Evolutionary conservation across 2,113 vertebrate species (phyloP), one percentile per base, ranked within the genome.

Genomic region (Geococcyx californianus): DNA sequence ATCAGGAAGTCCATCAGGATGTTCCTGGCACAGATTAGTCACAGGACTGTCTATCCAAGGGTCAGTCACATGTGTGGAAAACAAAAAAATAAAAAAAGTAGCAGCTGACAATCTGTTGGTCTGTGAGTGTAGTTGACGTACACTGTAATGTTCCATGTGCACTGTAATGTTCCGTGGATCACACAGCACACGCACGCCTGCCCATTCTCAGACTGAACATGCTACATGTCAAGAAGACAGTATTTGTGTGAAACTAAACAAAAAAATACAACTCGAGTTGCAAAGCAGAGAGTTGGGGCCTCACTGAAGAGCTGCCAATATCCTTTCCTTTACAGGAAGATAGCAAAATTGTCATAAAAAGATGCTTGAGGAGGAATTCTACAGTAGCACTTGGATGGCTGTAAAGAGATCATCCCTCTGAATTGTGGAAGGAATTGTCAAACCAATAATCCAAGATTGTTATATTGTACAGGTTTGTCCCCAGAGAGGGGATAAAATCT

Each of bases 1-100:
- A 97, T 84, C 93, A 76, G 94, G 93, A 96, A 97, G 95, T 97
- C 86, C 93, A 92, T 64, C 83, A 69, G 69, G 73, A 95, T 38
- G 90, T 93, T 92, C 92, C 90, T 87, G 89, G 88, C 74, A 93
- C 24, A 60, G 83, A 84, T 97, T 94, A 96, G 90, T 97, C 96
- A 96, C 86, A 82, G 59, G 73, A 62, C n/a, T 93, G 15, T 93
- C 89, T 92, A 96, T 72, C 76, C 73, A 96, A 95, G 90, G 85
- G 88, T 96, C 92, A 97, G 88, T 96, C 93, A 91, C 93, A 93
- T 75, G 86, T 72, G 36, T 64, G 83, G 87, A 95, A 96, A 90
- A 60, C 47, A 84, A 67, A 36, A 44, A 60, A 82, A 75, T 7
- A 24, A 66, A 78, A 40, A 59, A 36, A 6, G 16, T 13, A 59